Conservation (phyloP, 2,797 vertebrate species). For the Dromococcyx pavoninus region DNA sequence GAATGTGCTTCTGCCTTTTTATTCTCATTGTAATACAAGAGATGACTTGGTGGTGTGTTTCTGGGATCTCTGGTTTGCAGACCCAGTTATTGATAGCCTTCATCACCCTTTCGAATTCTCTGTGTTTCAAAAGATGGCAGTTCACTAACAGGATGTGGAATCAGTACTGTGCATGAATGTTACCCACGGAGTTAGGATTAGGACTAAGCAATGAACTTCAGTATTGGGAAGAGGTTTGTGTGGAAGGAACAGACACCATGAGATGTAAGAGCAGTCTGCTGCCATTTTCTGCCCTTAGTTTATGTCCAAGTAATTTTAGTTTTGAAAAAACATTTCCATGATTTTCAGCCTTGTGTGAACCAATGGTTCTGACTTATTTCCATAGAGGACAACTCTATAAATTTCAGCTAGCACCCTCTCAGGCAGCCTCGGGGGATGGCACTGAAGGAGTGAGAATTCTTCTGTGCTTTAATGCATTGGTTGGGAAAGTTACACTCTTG, state of each 20-base stretch:
- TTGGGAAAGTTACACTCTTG: constrained; percentile 38
- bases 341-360: background rate
- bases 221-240: background rate
- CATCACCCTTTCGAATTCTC: background rate
- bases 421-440: background rate
- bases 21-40: background rate
- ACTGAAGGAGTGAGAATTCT: background rate
- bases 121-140: background rate
- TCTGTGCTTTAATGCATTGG: constrained; percentile 20
- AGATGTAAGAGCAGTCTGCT: background rate
- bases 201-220: background rate
- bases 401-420: constrained; percentile 17
- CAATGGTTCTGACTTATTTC: background rate
- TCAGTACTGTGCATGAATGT: background rate
- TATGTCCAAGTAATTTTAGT: background rate
- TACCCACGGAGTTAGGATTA: background rate
- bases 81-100: background rate
- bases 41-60: background rate
- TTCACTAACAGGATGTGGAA: background rate
- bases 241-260: background rate
- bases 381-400: background rate
- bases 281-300: background rate
- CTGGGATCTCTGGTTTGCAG: background rate
- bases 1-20: background rate
- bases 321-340: background rate